Conservation (phyloP, 2,888 invertebrate species). For the Balanococcus diminutus region DNA sequence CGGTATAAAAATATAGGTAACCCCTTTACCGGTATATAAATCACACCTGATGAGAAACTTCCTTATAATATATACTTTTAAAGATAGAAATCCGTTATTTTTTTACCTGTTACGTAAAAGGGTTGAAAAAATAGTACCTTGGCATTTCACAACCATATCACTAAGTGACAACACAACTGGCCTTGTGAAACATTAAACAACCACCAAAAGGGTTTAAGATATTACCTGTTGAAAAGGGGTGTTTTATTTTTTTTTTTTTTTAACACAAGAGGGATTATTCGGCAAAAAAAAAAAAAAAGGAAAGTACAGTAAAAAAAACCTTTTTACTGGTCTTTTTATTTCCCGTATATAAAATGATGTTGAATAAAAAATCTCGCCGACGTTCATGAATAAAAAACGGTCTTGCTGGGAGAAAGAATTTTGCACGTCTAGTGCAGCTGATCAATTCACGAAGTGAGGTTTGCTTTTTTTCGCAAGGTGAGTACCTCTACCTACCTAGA, state of each 20-base stretch:
- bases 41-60: not conserved
- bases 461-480: not conserved
- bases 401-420: not conserved
- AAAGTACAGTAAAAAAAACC: not conserved
- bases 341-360: not conserved
- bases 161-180: not conserved
- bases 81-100: slow-evolving; percentile 28
- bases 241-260: slow-evolving; percentile 46
- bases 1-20: too few species aligned
- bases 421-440: not conserved
- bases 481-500: too few species aligned
- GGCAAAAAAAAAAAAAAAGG: not conserved
- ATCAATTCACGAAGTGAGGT: not conserved
- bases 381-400: slow-evolving; percentile 9
- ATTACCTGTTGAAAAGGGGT: slow-evolving; percentile 54
- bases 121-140: not conserved
- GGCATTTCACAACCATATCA: not conserved
- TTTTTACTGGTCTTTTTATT: slow-evolving; percentile 28
- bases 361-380: slow-evolving; percentile 37
- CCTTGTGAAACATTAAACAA: slow-evolving; percentile 28
- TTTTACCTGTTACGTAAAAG: slow-evolving; percentile 21
- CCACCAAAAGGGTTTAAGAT: slow-evolving; percentile 42
- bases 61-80: not conserved
- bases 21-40: not conserved
- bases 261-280: slow-evolving; percentile 7